These are phyloP conservation scores for Brachystomella parvula DNA, from an alignment of 1,140 invertebrate genomes.

Conservation along the genomic window DNA sequence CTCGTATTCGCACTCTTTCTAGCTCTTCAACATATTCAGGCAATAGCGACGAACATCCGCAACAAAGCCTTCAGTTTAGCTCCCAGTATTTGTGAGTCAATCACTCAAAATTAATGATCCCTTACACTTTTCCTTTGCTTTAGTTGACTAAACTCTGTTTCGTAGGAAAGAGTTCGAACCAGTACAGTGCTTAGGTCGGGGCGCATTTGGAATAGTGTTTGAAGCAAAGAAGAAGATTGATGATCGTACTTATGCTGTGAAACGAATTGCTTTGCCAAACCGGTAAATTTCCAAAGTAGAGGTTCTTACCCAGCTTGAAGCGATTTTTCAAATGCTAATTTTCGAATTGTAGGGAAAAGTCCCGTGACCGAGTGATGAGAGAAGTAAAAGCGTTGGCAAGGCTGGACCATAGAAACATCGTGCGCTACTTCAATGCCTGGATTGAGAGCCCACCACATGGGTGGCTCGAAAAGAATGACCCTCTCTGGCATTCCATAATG, in stretches of 20 bases:
- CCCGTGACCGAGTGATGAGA: slow-evolving; percentile 75
- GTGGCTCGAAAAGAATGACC: slow-evolving; percentile 77
- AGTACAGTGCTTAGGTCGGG: slow-evolving; percentile 72
- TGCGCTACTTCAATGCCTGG: slow-evolving; percentile 91
- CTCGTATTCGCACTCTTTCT: slow-evolving; percentile 22
- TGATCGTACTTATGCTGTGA: slow-evolving; percentile 88
- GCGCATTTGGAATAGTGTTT: slow-evolving; percentile 96
- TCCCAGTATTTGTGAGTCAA: slow-evolving; percentile 61
- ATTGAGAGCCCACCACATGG: slow-evolving; percentile 75
- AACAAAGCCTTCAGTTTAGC: slow-evolving; percentile 39
- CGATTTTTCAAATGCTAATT: slow-evolving; percentile 5
- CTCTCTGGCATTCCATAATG: slow-evolving; percentile 48
- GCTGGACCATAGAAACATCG: slow-evolving; percentile 89
- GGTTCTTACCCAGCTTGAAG: not conserved
- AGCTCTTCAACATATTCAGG: slow-evolving; percentile 23
- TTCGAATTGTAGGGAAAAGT: slow-evolving; percentile 59
- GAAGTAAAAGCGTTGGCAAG: slow-evolving; percentile 91
- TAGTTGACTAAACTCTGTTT: too few relatives aligned
- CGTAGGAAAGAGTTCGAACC: slow-evolving; percentile 68
- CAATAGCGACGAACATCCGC: not conserved
- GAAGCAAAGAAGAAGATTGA: slow-evolving; percentile 92
- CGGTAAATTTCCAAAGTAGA: slow-evolving; percentile 59
- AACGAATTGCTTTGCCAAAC: slow-evolving; percentile 80
- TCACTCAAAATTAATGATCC: not conserved
- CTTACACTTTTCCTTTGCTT: not conserved